These are phyloP conservation scores for Aleiodes alternator DNA, from an alignment of 2,888 invertebrate species.

Conservation along the genomic window DNA sequence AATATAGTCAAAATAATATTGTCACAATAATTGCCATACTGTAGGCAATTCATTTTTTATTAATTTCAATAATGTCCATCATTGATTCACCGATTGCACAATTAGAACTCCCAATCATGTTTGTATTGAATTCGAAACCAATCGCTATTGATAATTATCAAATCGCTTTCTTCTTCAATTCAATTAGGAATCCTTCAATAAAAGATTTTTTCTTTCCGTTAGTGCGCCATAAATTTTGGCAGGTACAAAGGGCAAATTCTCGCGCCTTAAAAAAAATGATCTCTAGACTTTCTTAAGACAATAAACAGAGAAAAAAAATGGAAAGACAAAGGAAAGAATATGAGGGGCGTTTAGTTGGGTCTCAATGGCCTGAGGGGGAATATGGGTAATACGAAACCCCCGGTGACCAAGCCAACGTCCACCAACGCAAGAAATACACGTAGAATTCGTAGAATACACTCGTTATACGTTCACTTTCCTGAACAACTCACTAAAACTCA, in stretches of 20 bases:
- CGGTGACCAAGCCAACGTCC: background rate
- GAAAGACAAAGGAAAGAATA: conserved; percentile 27
- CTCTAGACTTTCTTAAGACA: background rate
- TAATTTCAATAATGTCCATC: too few relatives aligned
- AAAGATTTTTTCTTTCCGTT: too few relatives aligned
- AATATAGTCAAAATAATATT: too few relatives aligned
- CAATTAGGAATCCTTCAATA: too few relatives aligned
- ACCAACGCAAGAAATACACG: conserved; percentile 33
- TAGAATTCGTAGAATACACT: conserved; percentile 28
- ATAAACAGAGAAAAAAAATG: background rate
- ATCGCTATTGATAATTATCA: too few relatives aligned
- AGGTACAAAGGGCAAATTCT: background rate
- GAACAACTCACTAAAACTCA: conserved; percentile 33
- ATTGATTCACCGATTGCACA: too few relatives aligned
- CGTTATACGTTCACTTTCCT: background rate
- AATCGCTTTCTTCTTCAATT: too few relatives aligned
- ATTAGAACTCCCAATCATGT: too few relatives aligned
- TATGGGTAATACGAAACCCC: conserved; percentile 6
- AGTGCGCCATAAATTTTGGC: background rate
- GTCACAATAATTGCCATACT: too few relatives aligned
- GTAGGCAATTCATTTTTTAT: too few relatives aligned
- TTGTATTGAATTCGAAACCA: too few relatives aligned
- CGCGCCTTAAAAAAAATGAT: background rate
- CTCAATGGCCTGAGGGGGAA: conserved; percentile 16
- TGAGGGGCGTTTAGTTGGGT: conserved; percentile 21